These are phyloP conservation scores for Microcaecilia unicolor DNA, from an alignment of 2,797 vertebrate species.

Conservation along the genomic window DNA sequence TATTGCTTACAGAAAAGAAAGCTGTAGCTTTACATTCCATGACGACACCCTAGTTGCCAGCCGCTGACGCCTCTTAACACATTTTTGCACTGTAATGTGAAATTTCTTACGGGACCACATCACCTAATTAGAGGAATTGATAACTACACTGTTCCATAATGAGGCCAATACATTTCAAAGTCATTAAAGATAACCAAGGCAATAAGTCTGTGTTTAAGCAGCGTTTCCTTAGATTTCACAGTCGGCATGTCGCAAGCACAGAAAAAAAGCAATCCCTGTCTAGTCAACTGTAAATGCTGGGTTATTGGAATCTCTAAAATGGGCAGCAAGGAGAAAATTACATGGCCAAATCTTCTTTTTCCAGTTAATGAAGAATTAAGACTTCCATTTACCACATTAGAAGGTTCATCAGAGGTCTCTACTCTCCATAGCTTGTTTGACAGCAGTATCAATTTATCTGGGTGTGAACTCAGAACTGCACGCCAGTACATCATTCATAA, in stretches of 20 bases:
- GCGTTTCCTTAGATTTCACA: constrained; percentile 78
- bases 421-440: constrained; percentile 68
- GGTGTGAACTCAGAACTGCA: constrained; percentile 57
- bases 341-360: constrained; percentile 81
- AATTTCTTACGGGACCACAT: constrained; percentile 87
- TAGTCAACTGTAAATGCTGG: constrained; percentile 87
- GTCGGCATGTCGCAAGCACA: constrained; percentile 58
- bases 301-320: constrained; percentile 94
- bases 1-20: too few species aligned
- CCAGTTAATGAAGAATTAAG: constrained; percentile 96
- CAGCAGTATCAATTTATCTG: constrained; percentile 79
- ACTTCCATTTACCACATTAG: constrained; percentile 89
- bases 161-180: constrained; percentile 96
- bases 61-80: constrained; percentile 57
- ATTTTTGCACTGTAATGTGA: constrained; percentile 78
- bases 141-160: constrained; percentile 92
- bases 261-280: constrained; percentile 73
- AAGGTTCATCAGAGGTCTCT: constrained; percentile 78
- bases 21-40: constrained; percentile 24
- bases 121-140: constrained; percentile 97
- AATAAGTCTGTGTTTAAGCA: constrained; percentile 92
- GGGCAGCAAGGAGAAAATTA: constrained; percentile 86
- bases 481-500: constrained; percentile 83
- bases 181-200: constrained; percentile 96
- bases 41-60: constrained; percentile 35